Base-by-base conservation (phyloP, 2,113 vertebrate species). In the Struthio camelus region DNA sequence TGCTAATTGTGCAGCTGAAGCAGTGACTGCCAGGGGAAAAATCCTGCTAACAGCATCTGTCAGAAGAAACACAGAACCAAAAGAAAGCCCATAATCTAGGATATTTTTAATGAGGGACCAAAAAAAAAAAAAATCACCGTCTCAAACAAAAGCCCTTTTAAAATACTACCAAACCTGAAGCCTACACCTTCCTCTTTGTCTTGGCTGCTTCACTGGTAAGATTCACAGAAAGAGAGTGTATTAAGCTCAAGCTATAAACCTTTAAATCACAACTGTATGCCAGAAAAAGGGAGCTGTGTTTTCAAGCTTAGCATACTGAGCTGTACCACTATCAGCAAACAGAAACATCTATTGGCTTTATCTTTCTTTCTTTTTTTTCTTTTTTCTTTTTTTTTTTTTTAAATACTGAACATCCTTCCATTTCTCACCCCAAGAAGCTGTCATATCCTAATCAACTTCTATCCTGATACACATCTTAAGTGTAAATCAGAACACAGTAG, bases 251-350 rank as follows among this genome's bases (percentile, higher is more conserved):
- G 32, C 42, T 65, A 38, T 27, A 40, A 87, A 87, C 32, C 44
- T 61, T 78, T 46, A 32, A 23, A 81, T 44, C n/a, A 76, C 42
- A 67, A 32, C 20, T 64, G 56, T 8, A 80, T 23, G 27, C 16
- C 65, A 90, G 51, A 89, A 90, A 80, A 84, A 78, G 11, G 53
- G 25, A 89, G 24, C 42, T 56, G 17, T 80, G 53, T 80, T 87
- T 92, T 88, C 61, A 84, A 75, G 51, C 34, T 89, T 89, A 53
- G 76, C 48, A 77, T 40, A 73, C 7, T 50, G 44, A 84, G 25
- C 14, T 80, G 40, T n/a, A 73, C 12, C 18, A 76, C 11, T 15
- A 30, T 28, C 44, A 69, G 8, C 32, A 51, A 44, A 48, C 51
- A 53, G 24, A 53, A 42, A 38, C 8, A 76, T 34, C 58, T 42